Percentiles rank a stretch among this genome's conserved stretches.
These are phyloP conservation scores for Sebastiscus tertius DNA, from an alignment of 2,797 vertebrate species.

Conservation along the genomic window DNA sequence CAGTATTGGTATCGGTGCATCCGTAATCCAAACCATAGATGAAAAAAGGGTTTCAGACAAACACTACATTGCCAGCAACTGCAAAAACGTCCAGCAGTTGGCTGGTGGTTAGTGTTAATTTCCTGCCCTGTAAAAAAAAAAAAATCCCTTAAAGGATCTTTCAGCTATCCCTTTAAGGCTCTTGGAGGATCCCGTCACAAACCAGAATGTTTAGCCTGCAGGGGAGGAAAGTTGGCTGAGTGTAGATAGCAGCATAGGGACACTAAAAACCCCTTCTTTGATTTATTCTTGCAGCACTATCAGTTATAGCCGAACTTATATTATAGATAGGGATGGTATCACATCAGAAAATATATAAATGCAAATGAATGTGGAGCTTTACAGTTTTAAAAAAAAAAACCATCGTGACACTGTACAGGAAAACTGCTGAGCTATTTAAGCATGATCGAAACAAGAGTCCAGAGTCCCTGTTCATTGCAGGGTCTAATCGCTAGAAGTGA, in stretches of 20 bases:
- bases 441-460: slow-evolving; percentile 38
- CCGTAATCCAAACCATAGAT: background rate
- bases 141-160: slow-evolving; percentile 8
- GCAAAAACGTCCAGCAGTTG: slow-evolving; percentile 9
- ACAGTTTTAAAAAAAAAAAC: background rate
- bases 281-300: background rate
- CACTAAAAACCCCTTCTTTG: background rate
- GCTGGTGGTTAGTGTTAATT: slow-evolving; percentile 28
- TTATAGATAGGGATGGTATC: background rate
- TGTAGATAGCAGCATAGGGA: background rate
- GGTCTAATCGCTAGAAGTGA: slow-evolving; percentile 1
- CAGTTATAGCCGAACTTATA: background rate
- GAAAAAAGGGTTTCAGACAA: background rate
- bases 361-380: background rate
- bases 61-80: background rate
- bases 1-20: too few species aligned
- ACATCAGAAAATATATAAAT: background rate
- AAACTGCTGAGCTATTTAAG: slow-evolving; percentile 24
- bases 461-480: slow-evolving; percentile 51
- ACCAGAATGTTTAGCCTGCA: slow-evolving; percentile 36
- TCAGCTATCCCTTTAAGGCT: slow-evolving; percentile 25
- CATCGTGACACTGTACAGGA: background rate
- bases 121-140: slow-evolving; percentile 38
- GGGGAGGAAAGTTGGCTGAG: slow-evolving; percentile 26
- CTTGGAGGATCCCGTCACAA: slow-evolving; percentile 31